Base-by-base conservation (phyloP, 2,797 vertebrate genomes). In the Chloroceryle amazona region DNA sequence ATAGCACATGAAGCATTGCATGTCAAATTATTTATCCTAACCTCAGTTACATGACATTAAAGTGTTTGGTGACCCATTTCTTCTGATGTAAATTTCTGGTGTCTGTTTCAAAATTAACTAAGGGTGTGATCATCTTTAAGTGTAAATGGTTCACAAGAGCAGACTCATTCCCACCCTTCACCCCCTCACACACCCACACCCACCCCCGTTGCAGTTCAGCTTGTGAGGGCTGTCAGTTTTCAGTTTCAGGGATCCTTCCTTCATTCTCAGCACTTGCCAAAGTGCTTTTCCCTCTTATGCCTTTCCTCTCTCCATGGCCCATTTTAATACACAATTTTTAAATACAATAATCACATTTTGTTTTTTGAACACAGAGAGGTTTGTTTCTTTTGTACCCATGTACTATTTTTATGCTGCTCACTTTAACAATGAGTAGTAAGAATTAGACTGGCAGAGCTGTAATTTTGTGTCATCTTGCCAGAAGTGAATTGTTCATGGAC, bases 171-270 rank as follows among this genome's bases (percentile, higher is more conserved):
- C 52, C 62, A 12, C 44, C 44, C 44, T 10, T 10, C 42, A 44
- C 19, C 44, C 44, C 44, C 39, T 41, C 39, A 41, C 39, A 39
- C 39, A 6, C 20, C 10, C 44, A 41, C 5, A 13, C 26, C n/a
- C 5, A 6, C 8, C 14, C 52, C 47, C 8, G 3, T 16, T 10
- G 10, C 6, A 61, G 10, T 71, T 68, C 73, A 83, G 31, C 15
- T 25, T 25, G 16, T 0, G 0, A 10, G 16, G 7, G 7, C 5
- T 37, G 47, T 44, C 1, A 1, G 3, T 23, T 82, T 82, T 70
- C 31, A 28, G 6, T 46, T 51, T 29, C 33, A 75, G 41, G 21
- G 12, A 61, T 25, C 8, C 33, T 17, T 23, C 5, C 26, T 70
- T 61, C 26, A 25, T 35, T 21, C 19, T 49, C 75, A 87, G n/a